Base-by-base conservation (phyloP, 2,797 vertebrate species). In the Sciaenops ocellatus region DNA sequence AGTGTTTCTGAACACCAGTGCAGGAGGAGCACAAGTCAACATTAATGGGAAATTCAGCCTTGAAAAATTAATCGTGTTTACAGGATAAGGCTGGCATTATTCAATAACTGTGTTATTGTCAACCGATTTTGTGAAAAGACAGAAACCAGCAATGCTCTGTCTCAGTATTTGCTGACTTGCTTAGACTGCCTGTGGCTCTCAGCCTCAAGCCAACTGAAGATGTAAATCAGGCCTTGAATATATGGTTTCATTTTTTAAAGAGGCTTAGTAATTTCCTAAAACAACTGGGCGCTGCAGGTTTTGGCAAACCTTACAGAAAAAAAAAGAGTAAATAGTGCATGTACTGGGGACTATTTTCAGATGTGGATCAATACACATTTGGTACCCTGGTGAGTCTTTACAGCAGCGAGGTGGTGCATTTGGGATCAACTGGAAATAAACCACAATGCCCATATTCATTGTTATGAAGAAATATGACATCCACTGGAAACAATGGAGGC, bases 341-440 rank as follows among this genome's bases (percentile, higher is more conserved):
- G 69, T 48, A 26, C 64, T 47, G 20, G 22, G 59, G 34, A 44
- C 64, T 75, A 48, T 73, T 77, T 69, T 48, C 52, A 71, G 30
- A 47, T 11, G 5, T 66, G 56, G 16, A 84, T 57, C 66, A 41
- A 73, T 28, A 50, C 50, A 55, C 28, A 63, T 70, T 60, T 44
- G 38, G 13, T 47, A 24, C 57, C 71, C 3, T 22, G 20, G 28
- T 48, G 54, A 48, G 42, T 38, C 73, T 62, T 54, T 38, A 38
- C 30, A 61, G 20, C 6, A 34, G 34, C 34, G 34, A 38, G 22
- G 56, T 16, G 13, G 22, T 48, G 52, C 16, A 12, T 44, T 55
- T 46, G 12, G 38, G 30, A 20, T 52, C 56, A 26, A 55, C 59
- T 77, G 6, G 51, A 63, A 67, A 46, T 44, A 79, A 61, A 57